A percentile compares a stretch with the other conserved stretches of the same genome.
phyloP scores from a whole-genome alignment of 2,888 invertebrate genomes.

The Cataglyphis livida region DNA sequence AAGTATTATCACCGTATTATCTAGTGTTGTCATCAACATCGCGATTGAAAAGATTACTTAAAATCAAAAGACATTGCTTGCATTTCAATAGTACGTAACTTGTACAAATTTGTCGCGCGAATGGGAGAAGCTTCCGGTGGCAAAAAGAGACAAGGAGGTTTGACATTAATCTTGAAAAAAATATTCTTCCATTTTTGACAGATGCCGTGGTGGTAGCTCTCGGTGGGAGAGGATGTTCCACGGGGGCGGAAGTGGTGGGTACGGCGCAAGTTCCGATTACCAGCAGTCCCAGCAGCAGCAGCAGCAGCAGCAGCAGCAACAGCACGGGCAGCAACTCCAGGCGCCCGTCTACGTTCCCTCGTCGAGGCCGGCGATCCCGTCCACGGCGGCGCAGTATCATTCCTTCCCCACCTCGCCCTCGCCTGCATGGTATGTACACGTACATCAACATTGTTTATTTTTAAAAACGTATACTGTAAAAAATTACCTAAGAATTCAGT shows the following conservation, averaged over 20 bases:
- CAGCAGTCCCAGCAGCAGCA: conserved; percentile 83
- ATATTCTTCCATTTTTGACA: conserved; percentile 23
- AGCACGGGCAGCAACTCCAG: conserved; percentile 84
- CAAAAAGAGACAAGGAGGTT: too few species aligned
- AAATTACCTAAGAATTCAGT: too few species aligned
- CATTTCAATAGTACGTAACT: not conserved
- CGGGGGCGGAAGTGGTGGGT: conserved; percentile 84
- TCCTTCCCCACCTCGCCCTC: conserved; percentile 84
- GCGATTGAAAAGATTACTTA: not conserved
- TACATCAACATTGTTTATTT: too few species aligned
- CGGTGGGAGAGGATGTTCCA: conserved; percentile 83
- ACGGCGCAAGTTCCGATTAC: conserved; percentile 84
- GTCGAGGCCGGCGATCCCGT: conserved; percentile 87
- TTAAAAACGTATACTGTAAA: too few species aligned
- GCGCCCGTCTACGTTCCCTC: conserved; percentile 91
- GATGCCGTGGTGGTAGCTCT: conserved; percentile 76
- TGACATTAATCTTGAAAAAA: not conserved
- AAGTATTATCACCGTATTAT: not conserved
- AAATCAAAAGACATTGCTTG: not conserved
- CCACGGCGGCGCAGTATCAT: conserved; percentile 86
- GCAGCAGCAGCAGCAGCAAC: conserved; percentile 82
- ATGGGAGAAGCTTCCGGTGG: not conserved
- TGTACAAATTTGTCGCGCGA: not conserved
- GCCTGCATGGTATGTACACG: conserved; percentile 80
- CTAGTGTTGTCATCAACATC: not conserved